Base-by-base conservation (phyloP, 2,113 vertebrate species). In the Brachypteracias leptosomus region DNA sequence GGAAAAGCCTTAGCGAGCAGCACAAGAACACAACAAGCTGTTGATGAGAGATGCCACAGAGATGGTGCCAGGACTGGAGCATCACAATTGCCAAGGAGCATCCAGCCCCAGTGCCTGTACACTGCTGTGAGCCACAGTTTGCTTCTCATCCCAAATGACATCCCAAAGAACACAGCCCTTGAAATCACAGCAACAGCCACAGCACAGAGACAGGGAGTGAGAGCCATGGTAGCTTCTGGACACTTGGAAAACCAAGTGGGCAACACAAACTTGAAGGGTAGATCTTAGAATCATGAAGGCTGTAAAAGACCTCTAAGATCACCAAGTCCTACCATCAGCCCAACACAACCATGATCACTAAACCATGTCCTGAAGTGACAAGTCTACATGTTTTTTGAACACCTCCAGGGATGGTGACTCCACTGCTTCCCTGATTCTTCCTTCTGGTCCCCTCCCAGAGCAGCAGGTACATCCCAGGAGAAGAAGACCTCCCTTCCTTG, bases 251-350 rank as follows among this genome's bases (percentile, higher is more conserved):
- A 16, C 11, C 71, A 9, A 47, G 54, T 0, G 0, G 38, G 42
- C 3, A 10, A 3, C 0, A 1, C 0, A 0, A 47, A 38, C 6
- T 1, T 57, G 63, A n/a, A 19, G 38, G 29, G 5, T 44, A 68
- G 28, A 24, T 46, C 55, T 42, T 42, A 42, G 42, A 42, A 42
- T 42, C 42, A 42, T 42, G 15, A 15, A 42, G 42, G 42, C 15
- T 42, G 42, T 11, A 42, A 42, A 42, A 42, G 42, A 42, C 42
- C 42, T 42, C 42, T 42, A 42, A 42, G 42, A 42, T 42, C 42
- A n/a, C n/a, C n/a, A 42, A 42, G 42, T 42, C 42, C 42, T 12
- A 42, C 42, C 15, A 42, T 42, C 42, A 42, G 15, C 42, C 42
- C 42, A 42, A 42, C 42, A 42, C 42, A 12, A 42, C 42, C 11